Base-by-base conservation (phyloP, 2,113 vertebrate species). In the Labrus mixtus region DNA sequence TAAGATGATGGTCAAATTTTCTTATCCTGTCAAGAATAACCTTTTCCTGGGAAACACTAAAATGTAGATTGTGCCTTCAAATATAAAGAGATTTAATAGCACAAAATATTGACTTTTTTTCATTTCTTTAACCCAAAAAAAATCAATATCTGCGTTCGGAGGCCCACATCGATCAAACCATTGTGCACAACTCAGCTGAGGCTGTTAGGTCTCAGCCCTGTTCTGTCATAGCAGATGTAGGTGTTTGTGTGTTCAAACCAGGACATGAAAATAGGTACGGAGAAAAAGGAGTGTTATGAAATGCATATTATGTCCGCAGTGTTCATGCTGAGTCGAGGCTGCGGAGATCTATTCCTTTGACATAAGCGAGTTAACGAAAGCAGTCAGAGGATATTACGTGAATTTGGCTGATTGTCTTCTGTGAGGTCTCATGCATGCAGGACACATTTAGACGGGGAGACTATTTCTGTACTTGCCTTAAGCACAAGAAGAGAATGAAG, bases 401-500 rank as follows among this genome's bases (percentile, higher is more conserved):
- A 58, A 82, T 85, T 82, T 79, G 62, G 61, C 22, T 83, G 75
- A 91, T 68, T 83, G 65, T 90, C 71, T 59, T 60, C 72, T 17
- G 7, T 61, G 83, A 67, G 75, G 64, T 78, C 74, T 85, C 68
- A 81, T 60, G 72, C 83, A 78, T 33, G 48, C 54, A 51, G 48
- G 48, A 76, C 69, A 63, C 50, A 62, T 78, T 84, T 63, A 69
- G 63, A 84, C 56, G 43, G 29, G 29, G 43, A 37, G 19, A 73
- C 87, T 91, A 86, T 90, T 90, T 88, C 33, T 68, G 82, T 84
- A 95, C 96, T 96, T 93, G 98, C 98, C 97, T 95, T 91, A 99
- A 95, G 91, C 95, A 95, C 86, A 99, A 91, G 95, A 99, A 99
- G 78, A 99, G 96, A 81, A 98, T 84, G 92, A 99, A 99, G 89